These are phyloP conservation scores for Tragelaphus buxtoni DNA, from an alignment of 2,113 vertebrate genomes.

Conservation along the genomic window DNA sequence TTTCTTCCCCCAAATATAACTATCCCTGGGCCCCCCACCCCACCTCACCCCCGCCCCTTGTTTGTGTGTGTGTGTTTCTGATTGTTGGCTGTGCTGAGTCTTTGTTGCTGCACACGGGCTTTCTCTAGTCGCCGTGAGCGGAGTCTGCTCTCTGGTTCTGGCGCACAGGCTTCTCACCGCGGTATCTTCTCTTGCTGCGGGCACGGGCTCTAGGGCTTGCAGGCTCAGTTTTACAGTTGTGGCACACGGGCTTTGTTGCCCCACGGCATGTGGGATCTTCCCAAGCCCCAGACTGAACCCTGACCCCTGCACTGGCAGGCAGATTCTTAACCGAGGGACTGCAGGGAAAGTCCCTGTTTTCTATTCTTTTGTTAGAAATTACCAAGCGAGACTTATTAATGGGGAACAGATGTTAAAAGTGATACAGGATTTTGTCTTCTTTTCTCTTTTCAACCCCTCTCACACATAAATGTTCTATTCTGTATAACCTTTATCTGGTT, in stretches of 20 bases:
- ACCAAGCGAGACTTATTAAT: conserved; percentile 73
- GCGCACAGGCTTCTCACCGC: background rate
- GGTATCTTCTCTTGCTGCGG: background rate
- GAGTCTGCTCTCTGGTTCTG: background rate
- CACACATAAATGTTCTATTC: conserved; percentile 85
- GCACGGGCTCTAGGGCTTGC: rapidly evolving
- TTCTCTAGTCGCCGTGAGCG: rapidly evolving
- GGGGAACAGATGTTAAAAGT: conserved; percentile 76
- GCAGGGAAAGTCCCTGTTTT: background rate
- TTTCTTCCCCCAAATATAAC: conserved; percentile 14
- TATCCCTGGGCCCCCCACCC: background rate
- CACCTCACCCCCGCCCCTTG: background rate
- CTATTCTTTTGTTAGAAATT: conserved; percentile 78
- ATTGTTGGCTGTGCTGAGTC: background rate
- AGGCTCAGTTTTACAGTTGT: background rate
- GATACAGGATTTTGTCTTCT: conserved; percentile 76
- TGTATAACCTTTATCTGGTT: conserved; percentile 92
- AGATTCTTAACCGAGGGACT: background rate
- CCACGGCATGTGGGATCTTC: background rate
- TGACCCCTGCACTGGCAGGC: background rate
- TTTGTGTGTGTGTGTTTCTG: background rate
- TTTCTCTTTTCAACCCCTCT: conserved; percentile 78
- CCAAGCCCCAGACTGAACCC: background rate
- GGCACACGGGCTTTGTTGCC: background rate
- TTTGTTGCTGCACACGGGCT: background rate